These are phyloP conservation scores for Aphidius colemani DNA, from an alignment of 2,888 invertebrate genomes.

Conservation along the genomic window DNA sequence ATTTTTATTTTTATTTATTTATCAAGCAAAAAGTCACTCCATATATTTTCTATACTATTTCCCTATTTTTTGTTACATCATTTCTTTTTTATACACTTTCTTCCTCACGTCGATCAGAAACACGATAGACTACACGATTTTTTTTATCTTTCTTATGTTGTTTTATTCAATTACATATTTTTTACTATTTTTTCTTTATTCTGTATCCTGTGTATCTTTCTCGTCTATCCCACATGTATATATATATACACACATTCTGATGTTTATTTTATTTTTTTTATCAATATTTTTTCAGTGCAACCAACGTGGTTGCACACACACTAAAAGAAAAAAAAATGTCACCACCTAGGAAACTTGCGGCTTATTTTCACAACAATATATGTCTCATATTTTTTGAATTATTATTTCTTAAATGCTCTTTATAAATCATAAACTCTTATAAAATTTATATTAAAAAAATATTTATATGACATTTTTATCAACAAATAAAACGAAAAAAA, in stretches of 20 bases:
- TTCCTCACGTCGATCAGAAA: conserved; percentile 5
- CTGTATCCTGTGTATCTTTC: neutral
- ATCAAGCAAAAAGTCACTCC: neutral
- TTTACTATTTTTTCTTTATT: neutral
- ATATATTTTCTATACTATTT: neutral
- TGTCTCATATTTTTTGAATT: too few species aligned
- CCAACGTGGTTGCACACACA: too few species aligned
- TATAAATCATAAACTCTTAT: neutral
- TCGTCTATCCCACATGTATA: neutral
- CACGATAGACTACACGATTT: neutral
- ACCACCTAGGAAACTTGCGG: too few species aligned
- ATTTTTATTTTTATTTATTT: conserved; percentile 14
- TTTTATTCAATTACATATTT: neutral
- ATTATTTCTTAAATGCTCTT: too few species aligned
- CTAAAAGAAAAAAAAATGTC: too few species aligned
- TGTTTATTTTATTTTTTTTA: neutral
- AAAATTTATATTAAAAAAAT: neutral
- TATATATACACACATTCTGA: too few species aligned
- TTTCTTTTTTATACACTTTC: conserved; percentile 7
- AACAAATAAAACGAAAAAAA: neutral
- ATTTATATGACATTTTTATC: too few species aligned
- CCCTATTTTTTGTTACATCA: conserved; percentile 23
- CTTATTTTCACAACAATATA: too few species aligned
- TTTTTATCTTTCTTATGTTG: neutral
- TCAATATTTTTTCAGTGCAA: neutral